These are phyloP conservation scores for Pao palembangensis DNA, from an alignment of 2,113 vertebrate genomes.

Conservation along the genomic window DNA sequence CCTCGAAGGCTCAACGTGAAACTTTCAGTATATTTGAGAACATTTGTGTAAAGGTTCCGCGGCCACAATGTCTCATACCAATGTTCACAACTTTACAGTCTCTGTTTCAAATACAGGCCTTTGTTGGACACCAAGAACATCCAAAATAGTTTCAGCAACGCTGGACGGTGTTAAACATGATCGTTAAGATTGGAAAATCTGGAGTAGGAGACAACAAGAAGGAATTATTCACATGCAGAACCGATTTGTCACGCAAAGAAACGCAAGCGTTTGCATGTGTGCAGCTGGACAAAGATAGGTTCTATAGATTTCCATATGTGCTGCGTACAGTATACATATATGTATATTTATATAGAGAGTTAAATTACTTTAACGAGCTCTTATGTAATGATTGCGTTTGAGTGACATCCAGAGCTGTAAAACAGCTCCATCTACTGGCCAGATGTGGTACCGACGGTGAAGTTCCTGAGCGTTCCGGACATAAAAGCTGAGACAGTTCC, in stretches of 20 bases:
- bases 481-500: slow-evolving; percentile 18
- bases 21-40: not conserved
- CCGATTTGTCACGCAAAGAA: not conserved
- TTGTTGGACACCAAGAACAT: too few relatives aligned
- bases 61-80: too few relatives aligned
- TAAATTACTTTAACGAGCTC: not conserved
- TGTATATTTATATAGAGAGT: too few relatives aligned
- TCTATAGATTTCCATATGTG: not conserved
- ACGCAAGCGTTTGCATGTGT: slow-evolving; percentile 3
- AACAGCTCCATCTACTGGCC: slow-evolving; percentile 12
- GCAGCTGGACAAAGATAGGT: not conserved
- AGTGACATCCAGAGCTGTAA: not conserved
- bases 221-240: not conserved
- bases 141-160: too few relatives aligned
- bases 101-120: too few relatives aligned
- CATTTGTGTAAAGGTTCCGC: not conserved
- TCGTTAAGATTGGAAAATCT: too few relatives aligned
- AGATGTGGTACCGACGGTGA: slow-evolving; percentile 16
- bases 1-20: slow-evolving; percentile 22
- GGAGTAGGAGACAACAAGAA: not conserved
- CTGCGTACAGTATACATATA: too few relatives aligned
- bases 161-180: too few relatives aligned
- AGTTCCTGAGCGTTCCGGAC: slow-evolving; percentile 18
- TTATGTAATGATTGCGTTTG: not conserved
- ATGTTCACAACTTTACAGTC: too few relatives aligned